Evolutionary conservation across 2,888 invertebrate species (phyloP).

Genomic region (Cataglyphis livida): DNA sequence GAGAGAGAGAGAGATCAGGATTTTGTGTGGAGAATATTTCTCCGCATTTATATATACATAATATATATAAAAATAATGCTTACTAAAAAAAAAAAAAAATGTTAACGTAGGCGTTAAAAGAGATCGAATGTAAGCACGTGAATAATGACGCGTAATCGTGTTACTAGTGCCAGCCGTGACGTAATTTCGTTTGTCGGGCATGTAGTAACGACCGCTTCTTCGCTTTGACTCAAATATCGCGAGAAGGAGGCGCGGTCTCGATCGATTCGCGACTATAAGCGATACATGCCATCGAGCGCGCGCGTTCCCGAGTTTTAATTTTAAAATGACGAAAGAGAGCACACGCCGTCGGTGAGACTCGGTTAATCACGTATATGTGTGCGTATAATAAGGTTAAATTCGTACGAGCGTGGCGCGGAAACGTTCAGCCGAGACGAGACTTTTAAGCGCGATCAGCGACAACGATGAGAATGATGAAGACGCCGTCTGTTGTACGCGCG

Average conservation of each 20-base stretch:
- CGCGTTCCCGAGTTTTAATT: slow-evolving; percentile 19
- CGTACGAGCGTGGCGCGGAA: slow-evolving; percentile 64
- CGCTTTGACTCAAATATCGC: slow-evolving; percentile 32
- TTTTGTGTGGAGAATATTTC: neutral
- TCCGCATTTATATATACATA: neutral
- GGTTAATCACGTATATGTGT: slow-evolving; percentile 53
- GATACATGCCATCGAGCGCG: slow-evolving; percentile 31
- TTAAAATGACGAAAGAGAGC: slow-evolving; percentile 56
- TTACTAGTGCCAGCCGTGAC: slow-evolving; percentile 43
- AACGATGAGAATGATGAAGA: slow-evolving; percentile 28
- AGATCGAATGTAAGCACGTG: slow-evolving; percentile 33
- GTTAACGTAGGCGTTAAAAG: slow-evolving; percentile 23
- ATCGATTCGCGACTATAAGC: slow-evolving; percentile 46
- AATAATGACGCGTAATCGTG: slow-evolving; percentile 51
- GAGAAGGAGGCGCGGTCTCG: slow-evolving; percentile 27
- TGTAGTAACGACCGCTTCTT: slow-evolving; percentile 36
- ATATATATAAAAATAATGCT: neutral
- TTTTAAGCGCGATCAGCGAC: slow-evolving; percentile 46
- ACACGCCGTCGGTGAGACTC: slow-evolving; percentile 54
- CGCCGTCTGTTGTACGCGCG: slow-evolving; percentile 58
- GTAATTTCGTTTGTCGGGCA: slow-evolving; percentile 50
- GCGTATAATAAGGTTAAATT: slow-evolving; percentile 73
- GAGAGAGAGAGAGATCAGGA: neutral
- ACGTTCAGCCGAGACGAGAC: slow-evolving; percentile 63
- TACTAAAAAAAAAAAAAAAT: slow-evolving; percentile 13